Evolutionary conservation across 1,140 invertebrate genomes (phyloP).

Genomic region (Piezodorus guildinii): DNA sequence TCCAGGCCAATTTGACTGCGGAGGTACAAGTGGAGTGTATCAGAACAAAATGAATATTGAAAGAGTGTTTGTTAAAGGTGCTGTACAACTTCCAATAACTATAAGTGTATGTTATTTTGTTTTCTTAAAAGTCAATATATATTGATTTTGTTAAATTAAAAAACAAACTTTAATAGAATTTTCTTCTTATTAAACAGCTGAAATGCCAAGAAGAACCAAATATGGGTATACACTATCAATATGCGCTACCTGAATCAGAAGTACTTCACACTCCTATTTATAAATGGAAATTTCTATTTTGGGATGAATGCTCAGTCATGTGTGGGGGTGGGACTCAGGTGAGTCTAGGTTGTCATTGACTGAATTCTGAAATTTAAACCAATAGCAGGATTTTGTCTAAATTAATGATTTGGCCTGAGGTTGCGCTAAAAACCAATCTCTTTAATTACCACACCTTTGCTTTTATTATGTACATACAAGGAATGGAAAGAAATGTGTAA

Average conservation of each 20-base stretch:
- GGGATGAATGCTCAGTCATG: constrained; percentile 34
- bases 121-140: not conserved
- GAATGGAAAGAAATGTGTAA: too few species aligned
- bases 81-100: constrained; percentile 14
- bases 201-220: constrained; percentile 32
- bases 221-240: constrained; percentile 37
- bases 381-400: too few species aligned
- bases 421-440: too few species aligned
- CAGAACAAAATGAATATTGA: constrained; percentile 14
- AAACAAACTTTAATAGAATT: too few species aligned
- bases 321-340: constrained; percentile 37
- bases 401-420: too few species aligned
- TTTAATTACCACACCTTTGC: too few species aligned
- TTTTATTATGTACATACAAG: too few species aligned
- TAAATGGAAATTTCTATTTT: constrained; percentile 40
- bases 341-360: not conserved
- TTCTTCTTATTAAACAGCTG: not conserved
- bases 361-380: too few species aligned
- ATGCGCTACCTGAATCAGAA: constrained; percentile 31
- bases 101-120: constrained; percentile 23
- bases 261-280: constrained; percentile 34
- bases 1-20: constrained; percentile 52
- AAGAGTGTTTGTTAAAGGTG: constrained; percentile 16
- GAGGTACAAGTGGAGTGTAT: constrained; percentile 12
- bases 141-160: too few species aligned